Conservation (phyloP, 2,113 vertebrate species). For the Acinonyx jubatus region DNA sequence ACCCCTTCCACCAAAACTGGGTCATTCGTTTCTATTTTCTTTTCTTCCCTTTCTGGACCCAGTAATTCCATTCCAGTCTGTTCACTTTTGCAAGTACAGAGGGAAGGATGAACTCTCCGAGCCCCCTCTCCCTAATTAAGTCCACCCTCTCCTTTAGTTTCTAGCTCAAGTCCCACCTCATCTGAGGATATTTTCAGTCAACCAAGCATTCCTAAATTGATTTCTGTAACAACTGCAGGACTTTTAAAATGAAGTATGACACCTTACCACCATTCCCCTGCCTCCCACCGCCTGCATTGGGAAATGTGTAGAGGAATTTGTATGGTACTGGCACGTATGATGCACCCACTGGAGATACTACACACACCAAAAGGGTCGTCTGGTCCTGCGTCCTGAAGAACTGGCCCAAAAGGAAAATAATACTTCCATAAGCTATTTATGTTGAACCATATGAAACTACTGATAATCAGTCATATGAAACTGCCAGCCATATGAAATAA, state of each 20-base stretch:
- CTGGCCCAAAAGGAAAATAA: background rate
- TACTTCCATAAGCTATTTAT: background rate
- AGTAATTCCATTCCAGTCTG: background rate
- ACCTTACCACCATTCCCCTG: background rate
- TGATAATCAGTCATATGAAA: background rate
- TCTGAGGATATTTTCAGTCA: background rate
- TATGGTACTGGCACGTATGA: background rate
- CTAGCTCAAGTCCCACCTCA: background rate
- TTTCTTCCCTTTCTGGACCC: background rate
- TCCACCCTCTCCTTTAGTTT: background rate
- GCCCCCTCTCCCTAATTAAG: background rate
- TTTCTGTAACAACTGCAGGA: conserved; percentile 5
- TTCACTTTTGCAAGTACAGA: background rate
- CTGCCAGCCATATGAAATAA: background rate
- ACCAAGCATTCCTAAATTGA: background rate
- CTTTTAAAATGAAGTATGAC: background rate
- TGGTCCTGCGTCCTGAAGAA: background rate
- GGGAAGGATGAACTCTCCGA: background rate
- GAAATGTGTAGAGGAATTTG: background rate
- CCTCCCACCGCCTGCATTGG: background rate
- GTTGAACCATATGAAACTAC: background rate
- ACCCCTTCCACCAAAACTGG: background rate
- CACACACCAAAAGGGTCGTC: background rate
- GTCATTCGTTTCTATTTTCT: background rate
- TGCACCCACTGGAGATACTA: background rate